These are phyloP conservation scores for Pterocles orientalis DNA, from an alignment of 2,113 vertebrate species.

Conservation along the genomic window DNA sequence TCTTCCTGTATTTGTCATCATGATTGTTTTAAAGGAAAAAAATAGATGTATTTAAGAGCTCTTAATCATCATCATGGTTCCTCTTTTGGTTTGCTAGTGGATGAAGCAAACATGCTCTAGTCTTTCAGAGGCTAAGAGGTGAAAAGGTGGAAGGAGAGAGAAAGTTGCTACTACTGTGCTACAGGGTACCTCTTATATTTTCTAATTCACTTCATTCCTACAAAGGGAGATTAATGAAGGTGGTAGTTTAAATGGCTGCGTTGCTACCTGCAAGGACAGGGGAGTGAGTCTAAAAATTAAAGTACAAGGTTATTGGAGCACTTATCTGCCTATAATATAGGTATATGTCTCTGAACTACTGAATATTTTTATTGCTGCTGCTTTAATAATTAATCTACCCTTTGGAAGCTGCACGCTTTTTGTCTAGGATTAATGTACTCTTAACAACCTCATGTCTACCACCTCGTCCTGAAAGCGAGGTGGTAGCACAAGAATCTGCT, in stretches of 20 bases:
- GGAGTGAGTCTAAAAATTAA: background rate
- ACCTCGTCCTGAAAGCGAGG: background rate
- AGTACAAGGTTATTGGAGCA: background rate
- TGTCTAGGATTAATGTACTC: slow-evolving; percentile 18
- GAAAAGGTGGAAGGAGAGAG: background rate
- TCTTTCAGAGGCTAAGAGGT: background rate
- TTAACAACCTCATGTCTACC: background rate
- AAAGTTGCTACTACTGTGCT: background rate
- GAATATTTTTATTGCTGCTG: slow-evolving; percentile 20
- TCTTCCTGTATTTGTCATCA: background rate
- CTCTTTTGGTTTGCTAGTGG: background rate
- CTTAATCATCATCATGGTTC: background rate
- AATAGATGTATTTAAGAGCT: background rate
- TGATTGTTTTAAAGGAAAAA: background rate
- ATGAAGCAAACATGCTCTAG: background rate
- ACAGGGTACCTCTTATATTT: background rate
- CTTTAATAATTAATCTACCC: slow-evolving; percentile 60
- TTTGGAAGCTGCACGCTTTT: slow-evolving; percentile 5
- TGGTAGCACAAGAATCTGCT: background rate
- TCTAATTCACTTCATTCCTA: background rate
- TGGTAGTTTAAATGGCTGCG: background rate
- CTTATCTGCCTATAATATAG: background rate
- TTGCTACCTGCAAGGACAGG: background rate
- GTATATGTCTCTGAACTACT: background rate
- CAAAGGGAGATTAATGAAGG: background rate